A percentile compares a stretch with the other conserved stretches of the same genome.
phyloP scores from a whole-genome alignment of 2,888 invertebrate species.

The Tipula helvola region DNA sequence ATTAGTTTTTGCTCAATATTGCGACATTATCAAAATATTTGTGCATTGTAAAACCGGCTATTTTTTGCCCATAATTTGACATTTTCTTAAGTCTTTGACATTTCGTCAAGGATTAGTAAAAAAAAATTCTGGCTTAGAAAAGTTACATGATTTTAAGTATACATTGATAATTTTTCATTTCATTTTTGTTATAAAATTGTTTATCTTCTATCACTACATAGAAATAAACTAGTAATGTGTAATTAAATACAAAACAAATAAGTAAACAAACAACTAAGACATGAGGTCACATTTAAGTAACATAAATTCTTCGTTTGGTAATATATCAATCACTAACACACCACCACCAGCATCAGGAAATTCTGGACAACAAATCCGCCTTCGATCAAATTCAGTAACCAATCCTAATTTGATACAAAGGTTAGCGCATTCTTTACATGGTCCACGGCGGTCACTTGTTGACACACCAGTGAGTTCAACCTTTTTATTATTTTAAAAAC shows the following conservation, averaged over 20 bases:
- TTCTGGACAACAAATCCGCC: conserved; percentile 32
- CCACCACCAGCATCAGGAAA: not conserved
- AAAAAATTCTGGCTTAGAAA: not conserved
- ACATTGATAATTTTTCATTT: not conserved
- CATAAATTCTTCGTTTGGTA: conserved; percentile 13
- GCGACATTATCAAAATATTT: not conserved
- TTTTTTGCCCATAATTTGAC: not conserved
- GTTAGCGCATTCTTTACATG: not conserved
- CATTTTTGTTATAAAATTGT: not conserved
- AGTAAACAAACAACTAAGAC: not conserved
- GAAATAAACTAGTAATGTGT: not conserved
- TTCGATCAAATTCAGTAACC: conserved; percentile 27
- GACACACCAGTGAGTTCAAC: not conserved
- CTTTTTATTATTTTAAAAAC: not conserved
- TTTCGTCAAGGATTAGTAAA: not conserved
- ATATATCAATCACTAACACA: not conserved
- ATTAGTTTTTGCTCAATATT: not conserved
- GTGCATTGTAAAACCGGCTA: not conserved
- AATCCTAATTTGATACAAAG: conserved; percentile 7
- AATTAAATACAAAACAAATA: not conserved
- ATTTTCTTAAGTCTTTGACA: not conserved
- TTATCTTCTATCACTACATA: not conserved
- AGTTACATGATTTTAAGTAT: not conserved
- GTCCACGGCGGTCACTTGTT: not conserved
- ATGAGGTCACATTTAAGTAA: conserved; percentile 8